These are phyloP conservation scores for Lanius collurio DNA, from an alignment of 2,113 vertebrate genomes.

Conservation along the genomic window DNA sequence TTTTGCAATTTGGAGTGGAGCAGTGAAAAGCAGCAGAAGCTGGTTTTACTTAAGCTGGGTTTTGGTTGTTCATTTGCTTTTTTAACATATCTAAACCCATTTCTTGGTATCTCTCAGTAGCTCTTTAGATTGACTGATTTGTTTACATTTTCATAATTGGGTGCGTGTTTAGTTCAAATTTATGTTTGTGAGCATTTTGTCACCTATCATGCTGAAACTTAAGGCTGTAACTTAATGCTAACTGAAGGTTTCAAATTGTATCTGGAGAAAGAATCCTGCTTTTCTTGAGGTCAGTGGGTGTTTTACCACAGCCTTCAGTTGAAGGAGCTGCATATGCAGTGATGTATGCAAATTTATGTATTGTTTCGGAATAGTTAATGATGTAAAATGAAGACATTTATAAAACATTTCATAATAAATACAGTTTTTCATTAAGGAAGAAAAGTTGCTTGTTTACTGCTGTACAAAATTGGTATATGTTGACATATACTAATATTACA, in stretches of 20 bases:
- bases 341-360: neutral
- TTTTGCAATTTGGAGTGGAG: neutral
- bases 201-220: neutral
- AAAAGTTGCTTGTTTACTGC: neutral
- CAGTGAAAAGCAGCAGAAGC: neutral
- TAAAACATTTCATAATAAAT: neutral
- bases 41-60: neutral
- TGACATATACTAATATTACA: neutral
- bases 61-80: neutral
- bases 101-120: neutral
- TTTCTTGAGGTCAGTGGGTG: neutral
- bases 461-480: neutral
- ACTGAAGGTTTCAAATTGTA: neutral
- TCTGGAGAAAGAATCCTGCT: neutral
- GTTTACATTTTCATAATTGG: neutral
- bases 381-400: neutral
- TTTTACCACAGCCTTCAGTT: neutral
- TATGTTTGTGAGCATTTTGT: neutral
- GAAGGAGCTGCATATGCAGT: neutral
- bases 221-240: neutral
- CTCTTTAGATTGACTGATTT: neutral
- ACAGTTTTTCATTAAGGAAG: neutral
- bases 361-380: neutral
- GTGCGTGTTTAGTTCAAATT: neutral
- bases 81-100: neutral